phyloP scores from a whole-genome alignment of 1,140 invertebrate genomes.

The Brachionus rotundiformis region DNA sequence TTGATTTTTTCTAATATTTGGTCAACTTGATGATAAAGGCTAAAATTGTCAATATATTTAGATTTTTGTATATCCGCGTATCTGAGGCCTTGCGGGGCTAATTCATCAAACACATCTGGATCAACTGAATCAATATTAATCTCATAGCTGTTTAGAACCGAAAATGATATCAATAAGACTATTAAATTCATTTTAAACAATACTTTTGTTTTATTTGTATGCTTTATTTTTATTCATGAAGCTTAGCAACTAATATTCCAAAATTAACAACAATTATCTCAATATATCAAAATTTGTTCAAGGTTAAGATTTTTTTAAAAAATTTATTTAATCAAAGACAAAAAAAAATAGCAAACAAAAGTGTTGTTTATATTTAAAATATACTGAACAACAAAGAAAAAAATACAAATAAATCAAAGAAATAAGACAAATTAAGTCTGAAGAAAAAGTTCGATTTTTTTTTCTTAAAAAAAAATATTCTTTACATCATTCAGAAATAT shows the following conservation, averaged over 20 bases:
- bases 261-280: not conserved
- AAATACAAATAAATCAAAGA: not conserved
- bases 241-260: not conserved
- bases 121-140: not conserved
- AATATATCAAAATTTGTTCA: not conserved
- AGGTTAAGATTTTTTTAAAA: not conserved
- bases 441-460: not conserved
- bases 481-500: slow-evolving; percentile 15
- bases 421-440: not conserved
- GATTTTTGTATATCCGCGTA: not conserved
- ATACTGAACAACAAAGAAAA: slow-evolving; percentile 3
- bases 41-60: not conserved
- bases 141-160: not conserved
- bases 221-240: no score
- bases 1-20: not conserved
- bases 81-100: not conserved
- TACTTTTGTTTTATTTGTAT: not conserved
- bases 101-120: not conserved
- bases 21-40: not conserved
- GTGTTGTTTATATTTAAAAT: slow-evolving; percentile 12
- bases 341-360: not conserved
- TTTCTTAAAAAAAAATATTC: not conserved
- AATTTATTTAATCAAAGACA: not conserved
- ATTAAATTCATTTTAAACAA: not conserved
- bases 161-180: not conserved